Conservation (phyloP, 2,888 invertebrate genomes). For the Caenorhabditis parvicauda region DNA sequence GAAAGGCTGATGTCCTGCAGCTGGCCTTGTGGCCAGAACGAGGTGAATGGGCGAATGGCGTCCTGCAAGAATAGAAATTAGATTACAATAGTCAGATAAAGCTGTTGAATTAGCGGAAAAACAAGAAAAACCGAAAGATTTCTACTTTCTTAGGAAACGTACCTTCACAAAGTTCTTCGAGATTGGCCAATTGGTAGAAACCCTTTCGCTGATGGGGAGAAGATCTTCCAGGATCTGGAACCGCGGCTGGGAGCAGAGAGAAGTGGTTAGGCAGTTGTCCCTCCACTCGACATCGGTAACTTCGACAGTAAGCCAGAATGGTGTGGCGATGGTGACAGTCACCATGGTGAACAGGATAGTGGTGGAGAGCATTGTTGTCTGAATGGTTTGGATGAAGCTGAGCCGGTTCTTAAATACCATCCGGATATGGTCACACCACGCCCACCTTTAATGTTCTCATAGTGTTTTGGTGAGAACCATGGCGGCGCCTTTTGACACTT, state of each 20-base stretch:
- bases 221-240: constrained; percentile 44
- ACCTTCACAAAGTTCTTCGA: constrained; percentile 35
- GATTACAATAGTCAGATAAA: too few species aligned
- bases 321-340: constrained; percentile 1
- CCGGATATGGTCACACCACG: too few species aligned
- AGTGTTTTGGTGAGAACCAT: too few species aligned
- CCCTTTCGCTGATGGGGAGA: constrained; percentile 33
- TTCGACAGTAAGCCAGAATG: constrained; percentile 55
- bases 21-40: constrained; percentile 27
- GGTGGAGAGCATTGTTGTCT: constrained; percentile 16
- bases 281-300: constrained; percentile 46
- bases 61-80: constrained; percentile 26
- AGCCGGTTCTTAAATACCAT: too few species aligned
- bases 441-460: too few species aligned
- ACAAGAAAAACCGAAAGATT: too few species aligned
- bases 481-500: too few species aligned
- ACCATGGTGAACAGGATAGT: too few species aligned
- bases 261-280: constrained; percentile 53
- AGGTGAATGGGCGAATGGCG: constrained; percentile 13
- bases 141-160: background rate
- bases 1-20: constrained; percentile 39
- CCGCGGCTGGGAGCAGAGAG: constrained; percentile 47
- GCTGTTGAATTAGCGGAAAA: too few species aligned
- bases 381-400: constrained; percentile 16
- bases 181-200: constrained; percentile 39